These are phyloP conservation scores for Myzus persicae DNA, from an alignment of 1,140 invertebrate species.

Conservation along the genomic window DNA sequence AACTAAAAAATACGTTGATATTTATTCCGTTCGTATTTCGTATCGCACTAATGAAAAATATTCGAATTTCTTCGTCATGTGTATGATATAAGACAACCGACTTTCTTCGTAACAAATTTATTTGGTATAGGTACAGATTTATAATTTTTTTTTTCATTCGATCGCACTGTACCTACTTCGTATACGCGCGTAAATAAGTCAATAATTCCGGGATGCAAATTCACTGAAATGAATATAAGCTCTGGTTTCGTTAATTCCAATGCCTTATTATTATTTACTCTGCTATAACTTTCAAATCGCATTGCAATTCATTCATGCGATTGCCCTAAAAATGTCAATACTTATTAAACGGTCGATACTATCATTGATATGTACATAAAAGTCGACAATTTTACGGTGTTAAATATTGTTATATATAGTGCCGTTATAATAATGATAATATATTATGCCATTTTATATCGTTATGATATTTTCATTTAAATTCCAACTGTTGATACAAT, in stretches of 20 bases:
- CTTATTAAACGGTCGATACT: background rate
- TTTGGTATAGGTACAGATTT: background rate
- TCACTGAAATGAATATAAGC: background rate
- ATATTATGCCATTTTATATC: background rate
- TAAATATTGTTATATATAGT: background rate
- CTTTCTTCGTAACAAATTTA: background rate
- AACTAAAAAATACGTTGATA: background rate
- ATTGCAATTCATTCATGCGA: background rate
- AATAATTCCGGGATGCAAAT: background rate
- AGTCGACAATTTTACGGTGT: background rate
- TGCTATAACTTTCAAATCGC: background rate
- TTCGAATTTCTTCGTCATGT: background rate
- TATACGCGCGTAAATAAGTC: background rate
- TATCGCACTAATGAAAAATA: background rate
- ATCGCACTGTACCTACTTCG: background rate
- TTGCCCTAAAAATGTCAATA: slow-evolving; percentile 1
- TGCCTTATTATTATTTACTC: background rate
- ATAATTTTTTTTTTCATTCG: background rate
- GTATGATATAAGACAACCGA: background rate
- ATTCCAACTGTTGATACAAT: background rate
- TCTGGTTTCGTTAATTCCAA: background rate
- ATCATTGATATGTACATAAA: background rate
- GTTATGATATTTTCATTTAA: background rate
- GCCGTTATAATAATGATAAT: background rate
- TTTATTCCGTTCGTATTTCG: background rate